phyloP scores from a whole-genome alignment of 1,140 invertebrate genomes.

The Drosophila kanapiae region DNA sequence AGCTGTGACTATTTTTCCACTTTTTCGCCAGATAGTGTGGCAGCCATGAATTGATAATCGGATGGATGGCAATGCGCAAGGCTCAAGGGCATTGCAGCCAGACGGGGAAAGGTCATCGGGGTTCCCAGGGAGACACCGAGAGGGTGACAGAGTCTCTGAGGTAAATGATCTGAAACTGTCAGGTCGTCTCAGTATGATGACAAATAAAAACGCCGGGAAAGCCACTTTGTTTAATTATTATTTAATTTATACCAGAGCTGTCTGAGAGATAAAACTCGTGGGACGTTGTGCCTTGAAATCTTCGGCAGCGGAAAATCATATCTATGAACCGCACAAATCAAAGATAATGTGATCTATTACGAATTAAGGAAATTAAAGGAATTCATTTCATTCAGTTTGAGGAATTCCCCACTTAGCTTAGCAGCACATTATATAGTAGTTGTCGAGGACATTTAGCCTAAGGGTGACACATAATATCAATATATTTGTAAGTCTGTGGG shows the following conservation, averaged over 20 bases:
- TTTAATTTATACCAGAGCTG: background rate
- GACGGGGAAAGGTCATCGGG: conserved; percentile 53
- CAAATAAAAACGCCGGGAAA: background rate
- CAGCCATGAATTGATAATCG: conserved; percentile 71
- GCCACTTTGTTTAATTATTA: background rate
- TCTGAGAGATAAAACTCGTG: no score
- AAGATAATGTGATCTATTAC: background rate
- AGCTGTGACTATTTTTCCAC: conserved; percentile 24
- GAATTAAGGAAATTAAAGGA: background rate
- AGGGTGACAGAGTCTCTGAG: background rate
- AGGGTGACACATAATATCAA: no score
- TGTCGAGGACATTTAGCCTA: no score
- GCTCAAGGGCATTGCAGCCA: conserved; percentile 57
- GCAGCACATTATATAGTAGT: no score
- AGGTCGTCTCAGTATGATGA: background rate
- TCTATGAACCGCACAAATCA: background rate
- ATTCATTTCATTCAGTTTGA: background rate
- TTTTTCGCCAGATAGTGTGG: conserved; percentile 44
- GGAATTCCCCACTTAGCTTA: background rate
- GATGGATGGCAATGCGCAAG: conserved; percentile 52
- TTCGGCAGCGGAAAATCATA: no score
- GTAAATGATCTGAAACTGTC: conserved; percentile 6
- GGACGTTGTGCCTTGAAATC: no score
- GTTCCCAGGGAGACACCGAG: background rate
- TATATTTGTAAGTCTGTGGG: no score